Percentiles rank a stretch among this genome's conserved stretches.
These are phyloP conservation scores for Iselma pallidipennis DNA, from an alignment of 2,888 invertebrate genomes.

Conservation along the genomic window DNA sequence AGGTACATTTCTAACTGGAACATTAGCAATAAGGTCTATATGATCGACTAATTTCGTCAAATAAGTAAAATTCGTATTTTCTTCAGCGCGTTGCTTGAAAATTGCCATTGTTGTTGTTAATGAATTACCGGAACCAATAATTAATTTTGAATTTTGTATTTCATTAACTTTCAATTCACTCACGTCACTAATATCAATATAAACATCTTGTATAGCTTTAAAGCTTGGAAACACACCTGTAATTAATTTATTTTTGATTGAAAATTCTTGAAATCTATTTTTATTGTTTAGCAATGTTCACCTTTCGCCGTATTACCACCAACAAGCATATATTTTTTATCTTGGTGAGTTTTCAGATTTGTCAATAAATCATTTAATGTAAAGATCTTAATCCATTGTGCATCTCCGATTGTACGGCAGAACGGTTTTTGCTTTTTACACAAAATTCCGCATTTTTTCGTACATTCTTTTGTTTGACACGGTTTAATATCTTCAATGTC, in stretches of 20 bases:
- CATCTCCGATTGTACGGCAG: conserved; percentile 49
- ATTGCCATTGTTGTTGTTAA: conserved; percentile 62
- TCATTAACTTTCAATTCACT: conserved; percentile 59
- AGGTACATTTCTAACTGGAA: conserved; percentile 75
- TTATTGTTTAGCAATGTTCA: conserved; percentile 51
- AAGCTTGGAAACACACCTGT: conserved; percentile 43
- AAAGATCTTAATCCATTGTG: conserved; percentile 64
- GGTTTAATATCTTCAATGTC: conserved; percentile 56
- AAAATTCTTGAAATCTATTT: conserved; percentile 1
- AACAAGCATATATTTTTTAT: conserved; percentile 62
- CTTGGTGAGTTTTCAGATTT: conserved; percentile 54
- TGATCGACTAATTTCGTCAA: conserved; percentile 62
- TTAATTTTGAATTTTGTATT: conserved; percentile 56
- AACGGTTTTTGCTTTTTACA: conserved; percentile 43
- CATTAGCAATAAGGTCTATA: conserved; percentile 70
- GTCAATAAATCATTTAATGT: conserved; percentile 62
- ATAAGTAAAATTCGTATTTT: conserved; percentile 62
- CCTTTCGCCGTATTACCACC: conserved; percentile 80
- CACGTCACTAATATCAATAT: conserved; percentile 68
- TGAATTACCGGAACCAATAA: conserved; percentile 64
- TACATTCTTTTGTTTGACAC: conserved; percentile 36
- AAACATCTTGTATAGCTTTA: conserved; percentile 56
- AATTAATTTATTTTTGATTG: conserved; percentile 52
- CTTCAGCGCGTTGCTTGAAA: conserved; percentile 53
- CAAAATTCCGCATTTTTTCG: conserved; percentile 51